Conservation (phyloP, 2,888 invertebrate genomes). For the Altica lythri region DNA sequence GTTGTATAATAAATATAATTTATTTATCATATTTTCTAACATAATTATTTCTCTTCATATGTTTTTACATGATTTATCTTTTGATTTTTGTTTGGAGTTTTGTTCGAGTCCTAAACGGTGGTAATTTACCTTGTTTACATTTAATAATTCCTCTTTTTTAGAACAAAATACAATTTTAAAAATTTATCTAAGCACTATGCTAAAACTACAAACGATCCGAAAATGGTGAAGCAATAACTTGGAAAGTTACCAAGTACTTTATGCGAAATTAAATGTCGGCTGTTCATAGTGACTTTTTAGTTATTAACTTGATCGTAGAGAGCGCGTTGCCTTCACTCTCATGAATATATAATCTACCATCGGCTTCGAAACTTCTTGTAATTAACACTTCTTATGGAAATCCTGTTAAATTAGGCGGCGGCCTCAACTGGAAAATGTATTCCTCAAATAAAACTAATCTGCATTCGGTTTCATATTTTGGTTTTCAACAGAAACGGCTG, state of each 20-base stretch:
- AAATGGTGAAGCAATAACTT: conserved; percentile 23
- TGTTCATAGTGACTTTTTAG: conserved; percentile 35
- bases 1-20: too few relatives aligned
- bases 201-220: conserved; percentile 15
- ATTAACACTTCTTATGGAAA: conserved; percentile 53
- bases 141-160: too few relatives aligned
- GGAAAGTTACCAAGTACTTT: conserved; percentile 26
- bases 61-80: too few relatives aligned
- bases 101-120: too few relatives aligned
- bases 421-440: conserved; percentile 49
- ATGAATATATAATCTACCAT: conserved; percentile 47
- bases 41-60: too few relatives aligned
- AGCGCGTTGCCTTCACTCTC: conserved; percentile 36
- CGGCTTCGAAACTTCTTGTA: conserved; percentile 47
- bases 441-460: conserved; percentile 52
- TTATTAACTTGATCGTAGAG: conserved; percentile 33
- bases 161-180: too few relatives aligned
- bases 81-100: too few relatives aligned
- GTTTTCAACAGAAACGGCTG: conserved; percentile 7
- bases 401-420: conserved; percentile 51
- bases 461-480: conserved; percentile 43
- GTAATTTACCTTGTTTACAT: too few relatives aligned
- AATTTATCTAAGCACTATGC: too few relatives aligned
- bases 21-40: too few relatives aligned
- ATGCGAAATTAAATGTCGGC: conserved; percentile 33